A percentile compares a stretch with the other conserved stretches of the same genome.
These are phyloP conservation scores for Myotis brandtii DNA, from an alignment of 2,113 vertebrate species.

Conservation along the genomic window DNA sequence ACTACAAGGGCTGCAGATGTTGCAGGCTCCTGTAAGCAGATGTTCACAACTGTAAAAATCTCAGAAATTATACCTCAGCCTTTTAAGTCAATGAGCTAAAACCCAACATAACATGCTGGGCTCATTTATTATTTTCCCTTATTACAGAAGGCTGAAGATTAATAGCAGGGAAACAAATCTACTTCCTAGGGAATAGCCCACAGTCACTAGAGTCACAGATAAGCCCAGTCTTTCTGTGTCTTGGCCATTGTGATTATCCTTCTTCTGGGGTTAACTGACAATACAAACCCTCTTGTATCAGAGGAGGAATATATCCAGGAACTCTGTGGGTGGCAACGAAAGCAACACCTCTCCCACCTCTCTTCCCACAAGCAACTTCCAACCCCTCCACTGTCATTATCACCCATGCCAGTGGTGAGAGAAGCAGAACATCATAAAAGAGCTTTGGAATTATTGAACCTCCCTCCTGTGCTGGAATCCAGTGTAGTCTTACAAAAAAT, in stretches of 20 bases:
- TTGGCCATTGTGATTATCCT: neutral
- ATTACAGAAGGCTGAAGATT: slow-evolving; percentile 16
- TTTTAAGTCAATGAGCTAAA: slow-evolving; percentile 78
- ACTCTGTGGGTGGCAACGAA: slow-evolving; percentile 13
- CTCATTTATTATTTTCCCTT: slow-evolving; percentile 56
- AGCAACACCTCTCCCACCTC: neutral
- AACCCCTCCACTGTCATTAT: neutral
- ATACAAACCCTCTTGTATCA: neutral
- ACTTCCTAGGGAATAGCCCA: neutral
- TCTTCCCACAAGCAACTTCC: neutral
- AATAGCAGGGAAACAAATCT: slow-evolving; percentile 1
- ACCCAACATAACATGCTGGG: slow-evolving; percentile 52
- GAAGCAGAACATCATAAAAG: neutral
- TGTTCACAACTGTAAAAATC: slow-evolving; percentile 68
- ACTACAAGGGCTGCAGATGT: slow-evolving; percentile 66
- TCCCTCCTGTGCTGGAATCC: neutral
- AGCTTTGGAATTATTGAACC: slow-evolving; percentile 17
- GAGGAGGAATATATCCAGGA: slow-evolving; percentile 9
- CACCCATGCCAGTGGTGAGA: neutral
- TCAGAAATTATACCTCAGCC: slow-evolving; percentile 74
- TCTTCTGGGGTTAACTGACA: slow-evolving; percentile 45
- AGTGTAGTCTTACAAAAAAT: neutral
- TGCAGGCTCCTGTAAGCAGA: slow-evolving; percentile 70
- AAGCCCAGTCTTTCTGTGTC: neutral
- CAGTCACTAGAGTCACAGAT: slow-evolving; percentile 1